phyloP scores from a whole-genome alignment of 2,113 vertebrate genomes.

The Thamnophis sirtalis region DNA sequence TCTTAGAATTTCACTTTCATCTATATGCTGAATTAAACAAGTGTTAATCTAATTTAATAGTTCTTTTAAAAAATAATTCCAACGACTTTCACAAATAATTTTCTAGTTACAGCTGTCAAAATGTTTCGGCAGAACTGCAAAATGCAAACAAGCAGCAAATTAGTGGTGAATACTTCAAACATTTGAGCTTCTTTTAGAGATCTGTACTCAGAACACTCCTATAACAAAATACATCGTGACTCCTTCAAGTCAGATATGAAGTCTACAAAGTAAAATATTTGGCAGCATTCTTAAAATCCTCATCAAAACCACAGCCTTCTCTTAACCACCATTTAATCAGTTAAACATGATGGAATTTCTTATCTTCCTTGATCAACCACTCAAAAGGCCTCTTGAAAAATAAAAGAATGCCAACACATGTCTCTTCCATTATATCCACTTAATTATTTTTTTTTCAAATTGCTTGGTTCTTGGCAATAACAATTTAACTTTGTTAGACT shows the following conservation, averaged over 20 bases:
- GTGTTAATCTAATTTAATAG: not conserved
- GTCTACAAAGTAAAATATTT: not conserved
- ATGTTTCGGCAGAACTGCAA: not conserved
- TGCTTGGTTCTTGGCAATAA: not conserved
- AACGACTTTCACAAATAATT: not conserved
- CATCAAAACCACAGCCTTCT: not conserved
- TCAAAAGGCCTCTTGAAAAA: conserved; percentile 9
- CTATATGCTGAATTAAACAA: not conserved
- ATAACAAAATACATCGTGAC: conserved; percentile 8
- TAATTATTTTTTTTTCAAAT: not conserved
- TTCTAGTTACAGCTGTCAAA: not conserved
- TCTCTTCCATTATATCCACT: not conserved
- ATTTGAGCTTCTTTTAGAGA: conserved; percentile 12
- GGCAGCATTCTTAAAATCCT: conserved; percentile 1
- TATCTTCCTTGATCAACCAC: not conserved
- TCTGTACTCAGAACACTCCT: conserved; percentile 11
- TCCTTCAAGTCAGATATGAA: not conserved
- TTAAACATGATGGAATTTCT: not conserved
- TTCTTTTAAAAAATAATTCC: not conserved
- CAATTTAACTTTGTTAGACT: not conserved
- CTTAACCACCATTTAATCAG: not conserved
- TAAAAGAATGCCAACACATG: not conserved
- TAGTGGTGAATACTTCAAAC: not conserved
- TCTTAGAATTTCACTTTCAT: not conserved
- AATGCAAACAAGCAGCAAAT: not conserved